These are phyloP conservation scores for Unio delphinus DNA, from an alignment of 2,888 invertebrate genomes.

Conservation along the genomic window DNA sequence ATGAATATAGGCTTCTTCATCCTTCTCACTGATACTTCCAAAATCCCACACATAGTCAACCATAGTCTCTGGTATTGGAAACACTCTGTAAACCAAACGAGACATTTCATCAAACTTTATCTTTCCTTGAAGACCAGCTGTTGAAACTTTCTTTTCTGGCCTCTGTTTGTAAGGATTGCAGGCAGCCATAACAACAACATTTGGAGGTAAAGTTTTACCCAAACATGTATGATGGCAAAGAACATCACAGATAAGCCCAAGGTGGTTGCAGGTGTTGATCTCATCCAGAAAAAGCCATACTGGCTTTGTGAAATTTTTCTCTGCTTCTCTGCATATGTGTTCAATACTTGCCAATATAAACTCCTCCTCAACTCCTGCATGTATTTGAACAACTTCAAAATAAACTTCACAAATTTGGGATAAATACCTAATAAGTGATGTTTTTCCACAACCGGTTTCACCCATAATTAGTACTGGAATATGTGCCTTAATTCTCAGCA, in stretches of 20 bases:
- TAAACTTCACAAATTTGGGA: conserved; percentile 38
- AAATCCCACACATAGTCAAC: conserved; percentile 56
- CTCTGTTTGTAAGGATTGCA: conserved; percentile 53
- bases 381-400: conserved; percentile 43
- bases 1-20: conserved; percentile 41
- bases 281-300: conserved; percentile 55
- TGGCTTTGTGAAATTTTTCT: conserved; percentile 5
- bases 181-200: conserved; percentile 47
- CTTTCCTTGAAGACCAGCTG: conserved; percentile 45
- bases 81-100: conserved; percentile 45
- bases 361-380: conserved; percentile 42
- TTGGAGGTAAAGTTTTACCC: conserved; percentile 37
- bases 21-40: conserved; percentile 40
- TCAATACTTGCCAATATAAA: conserved; percentile 21
- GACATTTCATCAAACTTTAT: conserved; percentile 44
- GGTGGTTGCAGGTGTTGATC: conserved; percentile 49
- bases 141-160: conserved; percentile 23
- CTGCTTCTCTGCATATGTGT: conserved; percentile 18
- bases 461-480: conserved; percentile 56
- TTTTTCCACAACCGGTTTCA: conserved; percentile 59
- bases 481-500: conserved; percentile 37
- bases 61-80: conserved; percentile 49
- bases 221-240: conserved; percentile 39
- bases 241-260: conserved; percentile 42
- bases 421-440: conserved; percentile 46